A percentile compares a stretch with the other conserved stretches of the same genome.
Conservation (phyloP, 2,888 invertebrate genomes). For the Phaonia tiefii region DNA sequence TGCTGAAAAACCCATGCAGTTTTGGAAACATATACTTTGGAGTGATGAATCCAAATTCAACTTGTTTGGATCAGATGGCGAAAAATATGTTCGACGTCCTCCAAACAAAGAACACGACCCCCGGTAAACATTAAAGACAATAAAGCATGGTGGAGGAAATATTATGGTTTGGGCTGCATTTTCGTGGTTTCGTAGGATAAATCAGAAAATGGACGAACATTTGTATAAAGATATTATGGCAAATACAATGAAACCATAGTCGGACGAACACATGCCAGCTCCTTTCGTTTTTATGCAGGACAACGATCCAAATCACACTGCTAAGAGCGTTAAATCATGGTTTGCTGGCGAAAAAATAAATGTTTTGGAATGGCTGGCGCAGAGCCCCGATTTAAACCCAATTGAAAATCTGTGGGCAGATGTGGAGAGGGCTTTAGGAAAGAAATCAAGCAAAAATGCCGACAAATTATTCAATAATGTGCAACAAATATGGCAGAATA, state of each 20-base stretch:
- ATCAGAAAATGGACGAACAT: conserved; percentile 20
- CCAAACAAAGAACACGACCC: background rate
- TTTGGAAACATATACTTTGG: background rate
- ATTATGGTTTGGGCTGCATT: background rate
- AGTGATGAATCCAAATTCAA: too few relatives aligned
- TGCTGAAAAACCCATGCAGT: too few relatives aligned
- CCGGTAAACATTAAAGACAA: background rate
- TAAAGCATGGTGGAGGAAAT: background rate
- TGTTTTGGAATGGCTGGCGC: background rate
- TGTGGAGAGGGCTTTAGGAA: background rate
- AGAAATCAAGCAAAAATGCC: background rate
- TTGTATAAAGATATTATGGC: conserved; percentile 35
- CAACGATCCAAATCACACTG: conserved; percentile 30
- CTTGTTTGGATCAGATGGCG: too few relatives aligned
- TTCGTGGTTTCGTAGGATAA: conserved; percentile 1
- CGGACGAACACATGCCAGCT: conserved; percentile 31
- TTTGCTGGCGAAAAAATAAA: background rate
- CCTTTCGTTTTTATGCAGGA: conserved; percentile 13
- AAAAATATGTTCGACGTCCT: conserved; percentile 3
- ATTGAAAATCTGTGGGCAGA: conserved; percentile 34
- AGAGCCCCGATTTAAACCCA: conserved; percentile 17
- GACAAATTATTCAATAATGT: background rate
- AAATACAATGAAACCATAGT: conserved; percentile 28
- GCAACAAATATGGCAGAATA: background rate
- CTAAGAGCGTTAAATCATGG: conserved; percentile 3